Evolutionary conservation across 2,797 vertebrate species (phyloP), one percentile per base, ranked within the genome.

Genomic region (Characodon lateralis): DNA sequence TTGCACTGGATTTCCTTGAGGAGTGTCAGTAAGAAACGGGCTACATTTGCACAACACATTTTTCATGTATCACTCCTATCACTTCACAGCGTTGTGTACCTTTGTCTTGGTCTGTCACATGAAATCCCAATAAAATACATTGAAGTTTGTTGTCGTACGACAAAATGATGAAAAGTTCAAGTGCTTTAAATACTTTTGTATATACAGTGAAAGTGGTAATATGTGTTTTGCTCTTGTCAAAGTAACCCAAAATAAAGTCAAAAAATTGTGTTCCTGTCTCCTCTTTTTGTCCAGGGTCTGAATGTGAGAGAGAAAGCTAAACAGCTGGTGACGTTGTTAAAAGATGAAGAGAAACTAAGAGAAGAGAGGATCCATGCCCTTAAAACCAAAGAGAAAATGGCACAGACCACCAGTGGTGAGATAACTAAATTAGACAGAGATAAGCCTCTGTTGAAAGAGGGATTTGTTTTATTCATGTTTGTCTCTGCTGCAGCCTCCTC

Each of bases 351-450:
- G 84, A 94, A 97, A 78, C 95, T 98, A 85, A 94, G 96, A 87
- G 97, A 97, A 83, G 97, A 98, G 92, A 95, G 97, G 50, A 96
- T 97, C 73, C 97, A 98, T 0, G 97, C 97, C 0, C 96, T 98
- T 85, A 98, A 98, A 95, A 98, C 97, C 94, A 98, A 98, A 96
- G 97, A 98, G 94, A 97, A 98, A 91, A 96, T 98, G 95, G 97
- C 97, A 68, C 97, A 98, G 93, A 97, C 96, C 2, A 96, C 96
- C 87, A 98, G 97, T 43, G 97, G 97, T 97, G 90, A 94, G 96
- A 74, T 6, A 10, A 6, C 48, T 63, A 7, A 39, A 77, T 51
- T 28, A 72, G 72, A 63, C 68, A 50, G 16, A 46, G 16, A 74
- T 74, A 70, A 75, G 41, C n/a, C 8, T 68, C 13, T 53, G 66